Percentiles rank a stretch among this genome's conserved stretches.
Conservation (phyloP, 2,888 invertebrate genomes). For the Callinectes sapidus region DNA sequence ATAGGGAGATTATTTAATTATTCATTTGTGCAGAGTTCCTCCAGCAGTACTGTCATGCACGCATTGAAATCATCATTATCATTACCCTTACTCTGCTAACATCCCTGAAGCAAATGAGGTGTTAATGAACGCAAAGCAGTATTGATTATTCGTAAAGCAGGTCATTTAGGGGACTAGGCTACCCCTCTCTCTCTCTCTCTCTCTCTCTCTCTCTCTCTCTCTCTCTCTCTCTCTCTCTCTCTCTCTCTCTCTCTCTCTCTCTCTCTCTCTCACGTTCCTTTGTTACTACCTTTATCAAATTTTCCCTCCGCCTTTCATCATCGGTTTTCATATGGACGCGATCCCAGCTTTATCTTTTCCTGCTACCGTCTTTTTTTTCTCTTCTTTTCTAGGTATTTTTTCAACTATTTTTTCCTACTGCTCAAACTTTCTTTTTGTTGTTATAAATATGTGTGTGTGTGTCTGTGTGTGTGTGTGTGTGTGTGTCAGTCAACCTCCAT, state of each 20-base stretch:
- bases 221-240: constrained; percentile 25
- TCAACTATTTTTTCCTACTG: neutral
- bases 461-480: no score
- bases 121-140: neutral
- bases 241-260: constrained; percentile 25
- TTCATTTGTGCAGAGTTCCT: neutral
- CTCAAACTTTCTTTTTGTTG: neutral
- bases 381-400: neutral
- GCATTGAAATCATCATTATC: neutral
- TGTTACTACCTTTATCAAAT: constrained; percentile 17
- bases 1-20: no score
- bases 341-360: neutral
- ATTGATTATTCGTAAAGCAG: constrained; percentile 14
- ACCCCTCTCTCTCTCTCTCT: constrained; percentile 20
- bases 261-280: constrained; percentile 11
- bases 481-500: no score
- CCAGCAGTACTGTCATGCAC: neutral
- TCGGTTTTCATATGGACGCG: neutral
- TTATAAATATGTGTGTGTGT: neutral
- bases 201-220: constrained; percentile 20
- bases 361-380: neutral
- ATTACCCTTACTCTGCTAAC: neutral
- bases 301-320: neutral
- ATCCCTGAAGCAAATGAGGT: neutral
- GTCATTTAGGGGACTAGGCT: neutral